Base-by-base conservation (phyloP, 2,888 invertebrate genomes). In the Drosophila ezoana region DNA sequence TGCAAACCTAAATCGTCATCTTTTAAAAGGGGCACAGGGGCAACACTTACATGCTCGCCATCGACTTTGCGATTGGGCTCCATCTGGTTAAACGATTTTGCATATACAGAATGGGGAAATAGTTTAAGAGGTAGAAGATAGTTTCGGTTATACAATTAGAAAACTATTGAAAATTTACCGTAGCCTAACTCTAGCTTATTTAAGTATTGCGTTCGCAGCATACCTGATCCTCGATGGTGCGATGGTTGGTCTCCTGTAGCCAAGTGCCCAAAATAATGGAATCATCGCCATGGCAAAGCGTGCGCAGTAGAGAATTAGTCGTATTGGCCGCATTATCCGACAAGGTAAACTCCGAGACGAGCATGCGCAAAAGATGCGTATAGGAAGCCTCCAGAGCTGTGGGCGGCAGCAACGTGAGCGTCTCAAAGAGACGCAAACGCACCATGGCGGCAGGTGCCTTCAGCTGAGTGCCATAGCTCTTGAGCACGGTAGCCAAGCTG, bases 191-290 rank as follows among this genome's bases (percentile, higher is more conserved):
- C 16, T 9, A 35, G 44, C 3, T 10, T n/a, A 14, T 13, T 4
- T 0, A 9, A 6, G n/a, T 5, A 16, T 32, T 48, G 2, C 2
- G 10, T 14, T 13, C 10, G 2, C 11, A 16, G 70, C 72, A 23
- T 45, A 98, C 98, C 95, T 99, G 99, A 93, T 99, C 98, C 93
- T 99, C 99, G 77, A 99, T 98, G 48, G 96, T 96, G 70, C 97
- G 96, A 92, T 99, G 98, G 92, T 99, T 98, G 0, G 98, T 98
- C 91, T 99, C 98, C 91, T 98, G 97, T 41, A 98, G 94, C 97
- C 98, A 98, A 52, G 98, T 97, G 11, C 98, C 98, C 37, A 99
- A 93, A 59, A 99, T 95, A 43, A 98, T 97, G 0, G 98, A 97
- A 92, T 97, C 97, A 89, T 97, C 97, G 8, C 96, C 95, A 90